Evolutionary conservation across 2,888 invertebrate genomes (phyloP), one percentile per base, ranked within the genome.

Genomic region (Sphaerophoria taeniata): DNA sequence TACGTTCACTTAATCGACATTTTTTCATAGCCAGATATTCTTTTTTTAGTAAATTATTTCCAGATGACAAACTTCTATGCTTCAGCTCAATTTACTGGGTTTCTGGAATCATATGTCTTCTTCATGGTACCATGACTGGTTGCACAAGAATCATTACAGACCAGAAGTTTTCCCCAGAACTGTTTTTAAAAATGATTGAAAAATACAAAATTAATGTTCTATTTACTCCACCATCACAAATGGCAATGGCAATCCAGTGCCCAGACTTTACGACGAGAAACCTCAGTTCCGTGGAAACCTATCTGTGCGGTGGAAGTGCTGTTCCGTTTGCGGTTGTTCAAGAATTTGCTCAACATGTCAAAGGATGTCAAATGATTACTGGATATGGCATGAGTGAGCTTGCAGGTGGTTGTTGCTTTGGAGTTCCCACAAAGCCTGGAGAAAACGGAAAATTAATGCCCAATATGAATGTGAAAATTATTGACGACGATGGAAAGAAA

Each of bases 1-100:
- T 33, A 34, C 3, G 34, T 34, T 45, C 0, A 4, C 11, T 6
- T 31, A 34, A 24, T 24, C 24, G 24, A 4, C 7, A 56, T 34
- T 16, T 39, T 3, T 4, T 45, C 31, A 24, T 24, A 24, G 1
- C 34, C 16, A 24, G 2, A 24, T 24, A 24, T 7, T 12, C 7
- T 31, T 61, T 61, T 61, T 34, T 34, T 3, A 87, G 87, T 36
- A 24, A 55, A 16, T n/a, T 87, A 34, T 3, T 49, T 1, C 14
- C 45, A 7, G 33, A 63, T 4, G 88, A 87, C 43, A 78, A 80
- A 31, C 11, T 81, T 0, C 56, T 89, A 4, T 88, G 88, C 72
- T 89, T 88, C 39, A 89, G 89, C 49, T 87, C 87, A 0, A 43
- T 89, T 0, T 89, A 88, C 47, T 89, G 89, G 89, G 12, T 83